Conservation (phyloP, 2,888 invertebrate species). For the Shargacucullia verbasci region DNA sequence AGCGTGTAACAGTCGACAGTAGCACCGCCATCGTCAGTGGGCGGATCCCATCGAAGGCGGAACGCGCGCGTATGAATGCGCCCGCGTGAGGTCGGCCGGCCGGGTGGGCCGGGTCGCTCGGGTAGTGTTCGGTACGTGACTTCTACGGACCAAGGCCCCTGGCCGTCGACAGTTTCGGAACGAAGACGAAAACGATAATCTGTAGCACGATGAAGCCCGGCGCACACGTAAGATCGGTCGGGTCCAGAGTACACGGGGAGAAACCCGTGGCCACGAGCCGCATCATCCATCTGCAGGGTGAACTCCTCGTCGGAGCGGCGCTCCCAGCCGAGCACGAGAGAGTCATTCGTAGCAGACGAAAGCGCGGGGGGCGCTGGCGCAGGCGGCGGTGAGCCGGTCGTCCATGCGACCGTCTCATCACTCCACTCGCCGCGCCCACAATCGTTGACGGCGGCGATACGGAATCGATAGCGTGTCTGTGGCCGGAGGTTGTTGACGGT, state of each 20-base stretch:
- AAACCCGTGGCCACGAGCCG: slow-evolving; percentile 92
- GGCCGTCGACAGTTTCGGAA: slow-evolving; percentile 95
- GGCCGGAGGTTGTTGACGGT: slow-evolving; percentile 93
- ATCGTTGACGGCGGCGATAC: slow-evolving; percentile 95
- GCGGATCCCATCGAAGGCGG: slow-evolving; percentile 95
- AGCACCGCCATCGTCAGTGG: slow-evolving; percentile 93
- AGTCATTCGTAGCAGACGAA: slow-evolving; percentile 89
- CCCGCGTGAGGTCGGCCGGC: slow-evolving; percentile 94
- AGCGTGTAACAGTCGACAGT: slow-evolving; percentile 91
- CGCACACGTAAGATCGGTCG: slow-evolving; percentile 91
- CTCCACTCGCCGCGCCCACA: slow-evolving; percentile 93
- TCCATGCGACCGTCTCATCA: slow-evolving; percentile 91
- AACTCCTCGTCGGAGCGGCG: slow-evolving; percentile 94
- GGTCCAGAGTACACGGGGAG: slow-evolving; percentile 94
- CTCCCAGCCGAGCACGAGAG: slow-evolving; percentile 93
- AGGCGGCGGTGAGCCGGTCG: slow-evolving; percentile 94
- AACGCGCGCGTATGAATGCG: slow-evolving; percentile 94
- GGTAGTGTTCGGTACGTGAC: slow-evolving; percentile 94
- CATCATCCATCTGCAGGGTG: slow-evolving; percentile 94
- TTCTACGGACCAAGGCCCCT: slow-evolving; percentile 94
- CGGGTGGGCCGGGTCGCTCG: slow-evolving; percentile 93
- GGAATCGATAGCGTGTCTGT: slow-evolving; percentile 94
- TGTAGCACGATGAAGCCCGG: slow-evolving; percentile 92
- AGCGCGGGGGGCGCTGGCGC: slow-evolving; percentile 94
- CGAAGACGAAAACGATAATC: slow-evolving; percentile 95